phyloP scores from a whole-genome alignment of 2,797 vertebrate species.

The Scolopax bukidnonensis region DNA sequence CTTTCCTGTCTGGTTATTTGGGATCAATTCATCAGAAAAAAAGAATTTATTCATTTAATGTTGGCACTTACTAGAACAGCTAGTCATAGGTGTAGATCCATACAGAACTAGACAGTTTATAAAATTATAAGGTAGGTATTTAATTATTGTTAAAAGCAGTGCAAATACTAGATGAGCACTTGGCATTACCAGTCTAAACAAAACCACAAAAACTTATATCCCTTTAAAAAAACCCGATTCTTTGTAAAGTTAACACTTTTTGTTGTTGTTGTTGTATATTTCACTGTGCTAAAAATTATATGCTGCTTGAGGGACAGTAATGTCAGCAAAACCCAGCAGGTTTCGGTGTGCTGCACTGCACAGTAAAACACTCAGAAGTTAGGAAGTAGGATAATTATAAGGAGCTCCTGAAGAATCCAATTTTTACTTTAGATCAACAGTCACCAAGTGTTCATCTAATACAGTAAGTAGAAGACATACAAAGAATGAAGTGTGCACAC shows the following conservation, averaged over 20 bases:
- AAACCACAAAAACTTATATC: neutral
- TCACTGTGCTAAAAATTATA: neutral
- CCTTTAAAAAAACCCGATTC: neutral
- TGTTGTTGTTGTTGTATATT: neutral
- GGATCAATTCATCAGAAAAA: neutral
- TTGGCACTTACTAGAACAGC: neutral
- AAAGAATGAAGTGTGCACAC: slow-evolving; percentile 40
- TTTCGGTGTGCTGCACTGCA: neutral
- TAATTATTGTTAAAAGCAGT: slow-evolving; percentile 43
- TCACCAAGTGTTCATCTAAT: slow-evolving; percentile 58
- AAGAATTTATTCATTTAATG: neutral
- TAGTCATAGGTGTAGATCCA: neutral
- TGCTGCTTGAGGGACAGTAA: neutral
- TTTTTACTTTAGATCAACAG: neutral
- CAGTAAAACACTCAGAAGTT: neutral
- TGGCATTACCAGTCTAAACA: slow-evolving; percentile 7
- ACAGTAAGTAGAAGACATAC: slow-evolving; percentile 32
- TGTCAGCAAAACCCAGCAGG: neutral
- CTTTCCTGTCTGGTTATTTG: neutral
- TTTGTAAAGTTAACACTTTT: neutral
- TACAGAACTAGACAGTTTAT: neutral
- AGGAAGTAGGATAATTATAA: neutral
- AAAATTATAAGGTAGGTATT: neutral
- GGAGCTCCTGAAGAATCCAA: neutral
- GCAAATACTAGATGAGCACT: slow-evolving; percentile 63